A percentile compares a stretch with the other conserved stretches of the same genome.
Evolutionary conservation across 64 coral and sea anemone species (phyloP).

Genomic region (Pocillopora verrucosa): DNA sequence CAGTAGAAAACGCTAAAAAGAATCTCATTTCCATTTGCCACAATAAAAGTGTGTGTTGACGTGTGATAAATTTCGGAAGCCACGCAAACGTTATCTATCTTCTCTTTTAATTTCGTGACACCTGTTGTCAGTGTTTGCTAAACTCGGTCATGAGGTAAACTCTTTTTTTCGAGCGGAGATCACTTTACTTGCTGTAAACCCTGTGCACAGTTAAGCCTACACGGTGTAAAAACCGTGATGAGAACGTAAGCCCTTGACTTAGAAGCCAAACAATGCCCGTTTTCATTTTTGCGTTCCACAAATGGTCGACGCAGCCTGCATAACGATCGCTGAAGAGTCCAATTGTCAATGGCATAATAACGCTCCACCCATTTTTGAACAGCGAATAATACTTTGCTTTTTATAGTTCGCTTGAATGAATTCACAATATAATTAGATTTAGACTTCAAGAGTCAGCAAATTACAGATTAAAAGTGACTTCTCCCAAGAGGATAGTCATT

Average conservation of each 20-base stretch:
- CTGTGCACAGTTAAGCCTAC: not conserved
- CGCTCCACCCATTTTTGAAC: constrained; percentile 65
- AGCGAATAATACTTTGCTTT: constrained; percentile 74
- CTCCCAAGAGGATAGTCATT: constrained; percentile 94
- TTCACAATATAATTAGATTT: constrained; percentile 93
- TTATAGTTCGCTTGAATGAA: constrained; percentile 85
- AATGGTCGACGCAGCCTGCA: constrained; percentile 38
- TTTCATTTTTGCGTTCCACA: constrained; percentile 46
- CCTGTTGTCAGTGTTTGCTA: constrained; percentile 51
- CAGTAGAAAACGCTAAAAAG: constrained; percentile 65
- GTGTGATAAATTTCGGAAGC: constrained; percentile 66
- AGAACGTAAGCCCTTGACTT: constrained; percentile 47
- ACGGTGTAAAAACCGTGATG: constrained; percentile 13
- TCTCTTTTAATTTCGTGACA: constrained; percentile 66
- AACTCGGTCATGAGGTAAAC: constrained; percentile 45
- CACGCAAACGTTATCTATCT: constrained; percentile 67
- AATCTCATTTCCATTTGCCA: constrained; percentile 82
- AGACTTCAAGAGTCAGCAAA: constrained; percentile 81
- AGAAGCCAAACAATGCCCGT: constrained; percentile 71
- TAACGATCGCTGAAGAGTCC: constrained; percentile 55
- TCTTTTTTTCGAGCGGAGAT: not conserved
- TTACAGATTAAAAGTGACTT: constrained; percentile 94
- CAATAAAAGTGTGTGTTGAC: constrained; percentile 68
- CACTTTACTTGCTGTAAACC: not conserved
- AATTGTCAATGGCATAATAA: constrained; percentile 84